A percentile compares a stretch with the other conserved stretches of the same genome.
Evolutionary conservation across 2,797 vertebrate genomes (phyloP).

Genomic region (Gymnocypris eckloni): DNA sequence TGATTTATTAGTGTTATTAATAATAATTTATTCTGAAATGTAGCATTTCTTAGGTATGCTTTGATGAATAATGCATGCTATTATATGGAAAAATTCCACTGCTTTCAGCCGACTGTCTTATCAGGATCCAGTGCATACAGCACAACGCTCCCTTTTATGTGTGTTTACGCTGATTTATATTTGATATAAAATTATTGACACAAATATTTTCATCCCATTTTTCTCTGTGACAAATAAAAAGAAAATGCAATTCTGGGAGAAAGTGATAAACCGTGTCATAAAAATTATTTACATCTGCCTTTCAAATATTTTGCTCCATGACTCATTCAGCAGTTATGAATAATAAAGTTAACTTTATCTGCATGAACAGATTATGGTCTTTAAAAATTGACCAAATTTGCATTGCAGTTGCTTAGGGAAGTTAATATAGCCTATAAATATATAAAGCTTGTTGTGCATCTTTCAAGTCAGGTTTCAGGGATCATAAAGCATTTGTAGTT

Average conservation of each 20-base stretch:
- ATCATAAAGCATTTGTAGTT: constrained; percentile 1
- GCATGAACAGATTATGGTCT: constrained; percentile 13
- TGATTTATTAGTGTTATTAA: not conserved
- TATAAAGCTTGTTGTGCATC: not conserved
- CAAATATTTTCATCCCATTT: not conserved
- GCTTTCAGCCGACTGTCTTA: not conserved
- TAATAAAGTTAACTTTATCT: constrained; percentile 15
- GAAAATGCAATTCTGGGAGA: constrained; percentile 14
- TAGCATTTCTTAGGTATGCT: not conserved
- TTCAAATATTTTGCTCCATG: constrained; percentile 10
- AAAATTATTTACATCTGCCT: constrained; percentile 18
- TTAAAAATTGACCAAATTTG: constrained; percentile 9
- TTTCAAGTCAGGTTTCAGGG: not conserved
- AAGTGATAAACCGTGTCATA: constrained; percentile 28
- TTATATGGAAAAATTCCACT: not conserved
- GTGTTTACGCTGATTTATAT: not conserved
- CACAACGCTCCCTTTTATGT: not conserved
- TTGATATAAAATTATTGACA: constrained; percentile 5
- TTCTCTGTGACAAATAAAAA: constrained; percentile 20
- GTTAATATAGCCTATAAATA: not conserved
- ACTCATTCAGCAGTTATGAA: constrained; percentile 9
- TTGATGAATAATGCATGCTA: not conserved
- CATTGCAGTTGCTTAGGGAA: constrained; percentile 4
- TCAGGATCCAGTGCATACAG: not conserved
- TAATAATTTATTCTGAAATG: not conserved